Percentiles rank a stretch among this genome's conserved stretches.
phyloP scores from a whole-genome alignment of 2,113 vertebrate genomes.

The Hippolais icterina region DNA sequence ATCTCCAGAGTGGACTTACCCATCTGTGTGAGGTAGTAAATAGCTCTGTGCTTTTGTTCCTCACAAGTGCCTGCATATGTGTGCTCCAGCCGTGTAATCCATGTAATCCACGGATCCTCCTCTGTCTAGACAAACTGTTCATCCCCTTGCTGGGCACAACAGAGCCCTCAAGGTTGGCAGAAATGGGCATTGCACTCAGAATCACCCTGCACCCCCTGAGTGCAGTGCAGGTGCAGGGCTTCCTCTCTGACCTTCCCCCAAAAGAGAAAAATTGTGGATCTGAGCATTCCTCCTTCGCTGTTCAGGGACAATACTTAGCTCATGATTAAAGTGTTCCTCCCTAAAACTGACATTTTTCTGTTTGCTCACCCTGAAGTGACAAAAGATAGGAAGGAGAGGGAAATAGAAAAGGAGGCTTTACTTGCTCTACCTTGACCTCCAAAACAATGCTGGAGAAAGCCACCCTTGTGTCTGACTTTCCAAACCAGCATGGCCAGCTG shows the following conservation, averaged over 20 bases:
- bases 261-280: neutral
- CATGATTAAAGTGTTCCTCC: neutral
- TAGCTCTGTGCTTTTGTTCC: neutral
- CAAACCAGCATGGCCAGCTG: neutral
- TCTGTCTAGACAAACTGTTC: neutral
- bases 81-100: neutral
- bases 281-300: neutral
- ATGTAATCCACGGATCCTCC: neutral
- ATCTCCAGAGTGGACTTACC: slow-evolving; percentile 28
- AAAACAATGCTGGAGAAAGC: neutral
- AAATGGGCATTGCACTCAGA: neutral
- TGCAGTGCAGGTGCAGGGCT: neutral
- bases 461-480: neutral
- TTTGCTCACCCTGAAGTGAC: neutral
- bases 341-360: neutral
- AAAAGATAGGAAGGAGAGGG: neutral
- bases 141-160: neutral
- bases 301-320: neutral
- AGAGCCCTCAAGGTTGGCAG: neutral
- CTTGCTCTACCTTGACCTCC: neutral
- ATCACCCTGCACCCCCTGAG: neutral
- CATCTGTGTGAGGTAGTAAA: neutral
- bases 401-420: neutral
- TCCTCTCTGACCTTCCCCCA: neutral
- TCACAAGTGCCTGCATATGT: neutral